Conservation (phyloP, 2,113 vertebrate species). For the Thamnophis sirtalis region DNA sequence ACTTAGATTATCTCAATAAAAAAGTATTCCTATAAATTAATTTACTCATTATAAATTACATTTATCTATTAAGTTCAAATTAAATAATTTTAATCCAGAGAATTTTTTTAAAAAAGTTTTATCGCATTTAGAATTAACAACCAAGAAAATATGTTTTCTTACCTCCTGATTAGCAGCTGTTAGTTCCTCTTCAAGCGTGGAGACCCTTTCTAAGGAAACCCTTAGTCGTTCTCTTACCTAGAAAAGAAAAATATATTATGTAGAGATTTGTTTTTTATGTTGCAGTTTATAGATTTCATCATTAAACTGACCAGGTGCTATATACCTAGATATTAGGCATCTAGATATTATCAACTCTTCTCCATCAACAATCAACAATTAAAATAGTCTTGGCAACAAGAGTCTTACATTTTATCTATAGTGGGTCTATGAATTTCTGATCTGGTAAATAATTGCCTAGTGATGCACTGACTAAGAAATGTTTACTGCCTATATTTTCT, state of each 20-base stretch:
- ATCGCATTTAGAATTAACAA: conserved; percentile 59
- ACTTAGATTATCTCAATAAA: conserved; percentile 28
- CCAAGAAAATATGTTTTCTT: conserved; percentile 63
- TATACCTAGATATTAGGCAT: neutral
- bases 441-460: neutral
- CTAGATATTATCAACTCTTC: neutral
- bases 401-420: neutral
- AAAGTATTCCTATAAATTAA: conserved; percentile 21
- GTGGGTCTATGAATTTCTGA: neutral
- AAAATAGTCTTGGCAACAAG: neutral
- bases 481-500: neutral
- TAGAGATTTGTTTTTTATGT: conserved; percentile 61
- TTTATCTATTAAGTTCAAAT: neutral
- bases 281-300: conserved; percentile 44
- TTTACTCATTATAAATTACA: neutral
- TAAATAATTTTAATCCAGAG: conserved; percentile 46
- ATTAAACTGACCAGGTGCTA: neutral
- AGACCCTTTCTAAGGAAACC: conserved; percentile 95
- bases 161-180: conserved; percentile 95
- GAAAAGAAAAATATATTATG: conserved; percentile 73
- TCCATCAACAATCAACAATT: neutral
- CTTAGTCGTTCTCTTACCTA: conserved; percentile 92
- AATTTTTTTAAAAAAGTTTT: conserved; percentile 43
- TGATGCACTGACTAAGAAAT: neutral
- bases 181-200: conserved; percentile 94